A percentile compares a stretch with the other conserved stretches of the same genome.
phyloP scores from a whole-genome alignment of 2,113 vertebrate species.

The Tonatia bakeri region DNA sequence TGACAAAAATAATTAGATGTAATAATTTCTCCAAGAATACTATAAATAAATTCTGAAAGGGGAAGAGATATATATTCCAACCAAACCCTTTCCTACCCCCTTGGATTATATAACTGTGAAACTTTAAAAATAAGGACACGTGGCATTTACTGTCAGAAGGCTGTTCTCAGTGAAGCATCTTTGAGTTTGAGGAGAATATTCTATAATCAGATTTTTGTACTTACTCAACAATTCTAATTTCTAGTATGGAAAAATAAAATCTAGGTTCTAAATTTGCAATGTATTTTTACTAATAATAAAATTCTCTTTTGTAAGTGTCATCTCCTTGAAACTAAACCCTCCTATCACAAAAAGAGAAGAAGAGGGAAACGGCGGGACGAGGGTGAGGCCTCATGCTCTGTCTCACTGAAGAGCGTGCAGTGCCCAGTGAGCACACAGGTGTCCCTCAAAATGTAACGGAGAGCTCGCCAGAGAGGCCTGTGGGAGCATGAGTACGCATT shows the following conservation, averaged over 20 bases:
- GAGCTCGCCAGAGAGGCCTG: background rate
- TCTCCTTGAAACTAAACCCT: slow-evolving; percentile 29
- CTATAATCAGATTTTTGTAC: background rate
- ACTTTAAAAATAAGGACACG: background rate
- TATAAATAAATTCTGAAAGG: background rate
- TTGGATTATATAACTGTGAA: slow-evolving; percentile 6
- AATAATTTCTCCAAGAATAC: background rate
- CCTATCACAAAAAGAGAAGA: background rate
- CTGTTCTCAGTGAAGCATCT: background rate
- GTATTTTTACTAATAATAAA: slow-evolving; percentile 1
- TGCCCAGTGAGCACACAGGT: background rate
- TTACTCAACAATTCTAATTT: background rate
- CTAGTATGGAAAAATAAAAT: slow-evolving; percentile 17
- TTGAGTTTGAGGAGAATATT: slow-evolving; percentile 26
- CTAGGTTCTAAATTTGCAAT: background rate
- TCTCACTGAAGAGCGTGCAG: background rate
- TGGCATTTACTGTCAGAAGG: background rate
- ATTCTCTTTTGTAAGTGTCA: slow-evolving; percentile 3
- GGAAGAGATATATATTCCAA: background rate
- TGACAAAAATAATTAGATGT: background rate
- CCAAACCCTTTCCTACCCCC: background rate
- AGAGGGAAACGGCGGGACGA: background rate
- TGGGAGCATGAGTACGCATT: background rate
- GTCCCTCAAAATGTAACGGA: background rate
- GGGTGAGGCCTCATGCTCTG: background rate